Evolutionary conservation across 2,888 invertebrate genomes (phyloP).

Genomic region (Lamellibrachia columna): DNA sequence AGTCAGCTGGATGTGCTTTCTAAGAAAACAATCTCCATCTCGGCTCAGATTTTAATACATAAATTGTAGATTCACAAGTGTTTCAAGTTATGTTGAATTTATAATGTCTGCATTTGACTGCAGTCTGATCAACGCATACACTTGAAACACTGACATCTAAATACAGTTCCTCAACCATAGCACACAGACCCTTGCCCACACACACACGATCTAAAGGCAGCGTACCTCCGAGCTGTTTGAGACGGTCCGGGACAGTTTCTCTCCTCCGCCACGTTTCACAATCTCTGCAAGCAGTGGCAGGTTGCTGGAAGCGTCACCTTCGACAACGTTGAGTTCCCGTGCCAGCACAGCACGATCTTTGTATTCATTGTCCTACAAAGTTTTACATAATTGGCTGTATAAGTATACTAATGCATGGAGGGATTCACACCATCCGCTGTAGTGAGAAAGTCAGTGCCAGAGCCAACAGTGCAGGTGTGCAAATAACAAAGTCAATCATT

Average conservation of each 20-base stretch:
- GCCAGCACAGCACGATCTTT: conserved; percentile 50
- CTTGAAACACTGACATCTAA: not conserved
- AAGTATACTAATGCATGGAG: not conserved
- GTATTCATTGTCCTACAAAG: conserved; percentile 47
- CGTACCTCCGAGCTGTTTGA: not conserved
- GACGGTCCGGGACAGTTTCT: not conserved
- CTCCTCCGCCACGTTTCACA: not conserved
- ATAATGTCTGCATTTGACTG: not conserved
- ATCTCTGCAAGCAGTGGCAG: conserved; percentile 50
- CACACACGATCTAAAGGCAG: not conserved
- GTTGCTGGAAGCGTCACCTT: conserved; percentile 42
- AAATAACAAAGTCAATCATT: too few relatives aligned
- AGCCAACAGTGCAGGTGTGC: too few relatives aligned
- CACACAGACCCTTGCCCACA: not conserved
- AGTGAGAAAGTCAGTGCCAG: too few relatives aligned
- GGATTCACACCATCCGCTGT: too few relatives aligned
- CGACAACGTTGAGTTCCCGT: conserved; percentile 52
- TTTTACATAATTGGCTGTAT: not conserved
- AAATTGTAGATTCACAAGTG: not conserved
- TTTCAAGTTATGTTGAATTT: not conserved
- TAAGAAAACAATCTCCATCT: not conserved
- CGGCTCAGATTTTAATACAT: not conserved
- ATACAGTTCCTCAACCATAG: not conserved
- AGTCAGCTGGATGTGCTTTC: not conserved
- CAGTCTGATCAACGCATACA: not conserved